A percentile compares a stretch with the other conserved stretches of the same genome.
phyloP scores from a whole-genome alignment of 2,797 vertebrate genomes.

The Antennarius maculatus region DNA sequence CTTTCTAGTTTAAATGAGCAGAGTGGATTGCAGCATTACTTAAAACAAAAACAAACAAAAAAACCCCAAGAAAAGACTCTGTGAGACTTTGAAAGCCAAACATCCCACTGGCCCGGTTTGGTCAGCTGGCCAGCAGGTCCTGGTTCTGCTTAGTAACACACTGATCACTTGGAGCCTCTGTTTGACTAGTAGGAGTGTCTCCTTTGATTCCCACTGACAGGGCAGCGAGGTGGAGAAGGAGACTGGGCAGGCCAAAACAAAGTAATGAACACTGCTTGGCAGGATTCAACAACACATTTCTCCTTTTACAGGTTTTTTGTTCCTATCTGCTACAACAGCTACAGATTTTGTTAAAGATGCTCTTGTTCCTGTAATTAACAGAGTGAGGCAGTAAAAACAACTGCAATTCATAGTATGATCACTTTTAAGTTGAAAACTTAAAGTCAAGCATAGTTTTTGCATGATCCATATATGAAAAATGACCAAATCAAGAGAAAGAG shows the following conservation, averaged over 20 bases:
- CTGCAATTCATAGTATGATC: too few relatives aligned
- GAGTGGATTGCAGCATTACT: not conserved
- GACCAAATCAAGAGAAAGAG: too few relatives aligned
- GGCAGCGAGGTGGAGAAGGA: conserved; percentile 11
- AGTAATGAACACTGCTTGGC: not conserved
- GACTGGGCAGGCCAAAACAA: not conserved
- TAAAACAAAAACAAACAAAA: not conserved
- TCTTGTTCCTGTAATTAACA: not conserved
- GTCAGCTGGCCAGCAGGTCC: conserved; percentile 17
- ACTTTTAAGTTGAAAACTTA: not conserved
- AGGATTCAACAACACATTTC: not conserved
- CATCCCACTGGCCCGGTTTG: not conserved
- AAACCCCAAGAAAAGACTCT: not conserved
- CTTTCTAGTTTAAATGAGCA: not conserved
- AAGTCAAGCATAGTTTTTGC: not conserved
- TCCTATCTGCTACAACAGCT: not conserved
- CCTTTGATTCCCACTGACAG: conserved; percentile 41
- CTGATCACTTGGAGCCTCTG: conserved; percentile 15
- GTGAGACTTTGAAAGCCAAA: not conserved
- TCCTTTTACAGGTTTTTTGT: not conserved
- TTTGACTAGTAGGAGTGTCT: conserved; percentile 55
- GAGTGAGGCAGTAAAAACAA: not conserved
- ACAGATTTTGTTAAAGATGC: not conserved
- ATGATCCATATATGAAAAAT: too few relatives aligned
- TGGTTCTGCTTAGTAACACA: conserved; percentile 8